Evolutionary conservation across 2,113 vertebrate genomes (phyloP), one percentile per base, ranked within the genome.

Genomic region (Nyctibius bracteatus): DNA sequence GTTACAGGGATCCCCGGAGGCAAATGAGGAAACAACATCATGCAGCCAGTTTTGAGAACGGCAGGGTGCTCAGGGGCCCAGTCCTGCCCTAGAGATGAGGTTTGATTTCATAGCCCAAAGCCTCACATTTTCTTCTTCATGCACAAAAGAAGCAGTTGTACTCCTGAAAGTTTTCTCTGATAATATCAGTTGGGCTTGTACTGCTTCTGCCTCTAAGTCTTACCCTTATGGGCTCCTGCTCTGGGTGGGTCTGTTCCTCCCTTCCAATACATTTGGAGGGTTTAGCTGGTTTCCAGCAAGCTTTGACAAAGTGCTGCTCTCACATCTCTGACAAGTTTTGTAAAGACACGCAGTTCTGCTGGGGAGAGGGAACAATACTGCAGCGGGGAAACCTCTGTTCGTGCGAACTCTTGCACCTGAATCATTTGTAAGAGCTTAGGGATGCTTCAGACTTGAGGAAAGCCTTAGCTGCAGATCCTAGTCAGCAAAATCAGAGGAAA

Each of bases 1-100:
- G 94, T 85, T 94, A 79, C 92, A 49, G 74, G 77, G 73, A 92
- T 94, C 84, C 95, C 52, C 5, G 2, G 77, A 75, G 95, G 90
- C 86, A 88, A 94, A 81, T 18, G 55, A 86, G 81, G 88, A 92
- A 87, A 80, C 84, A 65, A 28, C 49, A 49, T 49, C 81, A 62
- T 37, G 77, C 18, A 74, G 65, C 47, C 88, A 37, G 68, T 33
- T 58, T 67, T 47, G 84, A 81, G 88, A 81, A 54, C 43, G 20
- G 83, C 68, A 62, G 91, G 83, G 66, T 49, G 73, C 81, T 75
- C 49, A 58, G 81, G 66, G 62, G 58, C 58, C 51, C 57, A 33
- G 79, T 94, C 46, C 91, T 85, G 73, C 66, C 66, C 61, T 44
- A 18, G 59, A 47, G 57, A 79, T 4, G 37, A 43, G 19, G 15